Evolutionary conservation across 2,797 vertebrate genomes (phyloP), one percentile per base, ranked within the genome.

Genomic region (Salarias fasciatus): DNA sequence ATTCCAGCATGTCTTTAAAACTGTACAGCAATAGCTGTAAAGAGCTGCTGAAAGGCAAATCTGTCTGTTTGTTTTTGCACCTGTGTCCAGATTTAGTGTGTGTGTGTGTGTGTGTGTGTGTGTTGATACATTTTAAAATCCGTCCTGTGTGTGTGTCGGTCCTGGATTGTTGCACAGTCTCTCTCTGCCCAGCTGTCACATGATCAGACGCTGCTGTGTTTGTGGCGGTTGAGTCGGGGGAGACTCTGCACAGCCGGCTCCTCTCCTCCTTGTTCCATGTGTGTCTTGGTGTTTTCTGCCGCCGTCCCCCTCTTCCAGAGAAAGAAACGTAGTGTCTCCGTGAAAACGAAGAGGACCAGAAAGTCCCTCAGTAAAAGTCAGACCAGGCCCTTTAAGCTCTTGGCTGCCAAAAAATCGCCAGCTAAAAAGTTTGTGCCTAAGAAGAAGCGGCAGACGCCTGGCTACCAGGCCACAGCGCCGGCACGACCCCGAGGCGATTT

Each of bases 261-360:
- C 66, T 77, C 75, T 81, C 44, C 58, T 69, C 45, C 83, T 86
- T 87, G 71, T 89, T 87, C 87, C 88, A 87, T 90, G 68, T 92
- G 91, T 91, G 68, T 79, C 73, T 82, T 89, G 88, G 90, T 96
- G 81, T 94, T 94, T 91, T 92, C 93, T 95, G 94, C 95, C 90
- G 91, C 87, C 90, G 86, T 92, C 18, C 67, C 67, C 83, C 78
- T 61, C 92, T 93, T 97, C 82, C 95, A 98, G 97, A 96, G 94
- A 94, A 96, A 92, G 93, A 97, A 95, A 95, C 91, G 94, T 94
- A 95, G 86, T 93, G 91, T 93, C 88, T 86, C 89, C 91, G 79
- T 84, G 93, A 95, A 92, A 95, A 93, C 92, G 95, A 99, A 97
- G 97, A 97, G 82, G 94, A 94, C 86, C 92, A 95, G 91, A 95